Evolutionary conservation across 1,140 invertebrate species (phyloP), one percentile per base, ranked within the genome.

Genomic region (Eupeodes corollae): DNA sequence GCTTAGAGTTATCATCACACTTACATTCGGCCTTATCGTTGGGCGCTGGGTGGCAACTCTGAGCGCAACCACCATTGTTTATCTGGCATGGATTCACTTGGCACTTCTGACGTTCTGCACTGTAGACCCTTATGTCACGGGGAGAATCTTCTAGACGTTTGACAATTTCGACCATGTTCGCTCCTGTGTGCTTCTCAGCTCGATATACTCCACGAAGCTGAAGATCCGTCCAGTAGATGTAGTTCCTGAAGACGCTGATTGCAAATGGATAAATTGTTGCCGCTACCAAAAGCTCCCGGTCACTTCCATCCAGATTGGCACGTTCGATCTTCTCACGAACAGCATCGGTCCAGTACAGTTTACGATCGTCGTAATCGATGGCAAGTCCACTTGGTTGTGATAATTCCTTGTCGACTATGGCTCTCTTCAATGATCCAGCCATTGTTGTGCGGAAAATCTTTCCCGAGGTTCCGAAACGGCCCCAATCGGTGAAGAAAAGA

Each of bases 221-320:
- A 32, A 98, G 75, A 70, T 99, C 96, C 1, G 94, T 98, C 91
- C 95, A 96, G 67, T 97, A 99, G 42, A 99, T 94, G 63, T 91
- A 92, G 58, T 91, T 81, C 18, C 84, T 76, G 68, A 84, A 88
- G 0, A 97, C 86, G 0, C 91, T 93, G 12, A 98, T 89, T 0
- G 91, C 91, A 67, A 95, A 97, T 8, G 93, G 93, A 77, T 97
- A 95, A 49, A 96, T 94, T 0, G 92, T 94, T 0, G 91, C 90
- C 0, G 82, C 80, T 39, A 94, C 80, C 0, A 94, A 67, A 3
- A 90, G 74, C 70, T 89, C 79, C 6, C 84, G 65, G 33, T 80
- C 79, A 13, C 75, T 79, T 3, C 95, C 95, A 64, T 97, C 84
- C 6, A 98, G 67, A 64, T 87, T 84, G 0, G 89, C 87, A 15